Evolutionary conservation across 2,797 vertebrate genomes (phyloP), one percentile per base, ranked within the genome.

Genomic region (Mastacembelus armatus): DNA sequence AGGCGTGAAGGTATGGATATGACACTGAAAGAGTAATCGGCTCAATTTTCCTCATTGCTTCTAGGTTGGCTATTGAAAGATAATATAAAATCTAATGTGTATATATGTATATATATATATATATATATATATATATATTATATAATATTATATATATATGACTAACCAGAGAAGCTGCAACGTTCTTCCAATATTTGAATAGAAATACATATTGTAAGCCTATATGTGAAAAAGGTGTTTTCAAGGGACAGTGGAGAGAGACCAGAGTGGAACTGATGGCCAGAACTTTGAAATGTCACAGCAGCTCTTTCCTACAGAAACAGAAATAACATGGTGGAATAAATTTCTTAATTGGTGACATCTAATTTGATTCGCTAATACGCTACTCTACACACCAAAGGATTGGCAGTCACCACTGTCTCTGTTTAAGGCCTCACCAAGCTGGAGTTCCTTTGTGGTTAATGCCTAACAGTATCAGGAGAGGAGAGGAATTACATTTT

Each of bases 401-500:
- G n/a, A n/a, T n/a, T n/a, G n/a, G n/a, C n/a, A n/a, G n/a, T n/a
- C n/a, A n/a, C 16, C 15, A 39, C 0, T 33, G 10, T 18, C n/a
- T 0, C 12, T 11, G 18, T 44, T 30, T 14, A n/a, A 40, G 8
- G 16, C 4, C 21, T 10, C 7, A 56, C 10, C 5, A 55, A 32
- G 7, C 29, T 30, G 11, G 10, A 24, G 6, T 11, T 32, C 3
- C 9, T 42, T 35, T 18, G 39, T 3, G 57, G 18, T 5, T 56
- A 35, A 55, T 43, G 5, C 5, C 1, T 10, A 4, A 49, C n/a
- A 27, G 51, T 3, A 14, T 33, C 21, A 52, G 19, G 54, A 50
- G 21, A 39, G 39, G 21, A 44, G n/a, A 48, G 44, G 54, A 69
- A 71, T 73, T 59, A 10, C 39, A 66, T 74, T 78, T 74, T 79